Conservation (phyloP, 2,888 invertebrate genomes). For the Melangyna quadrimaculata region DNA sequence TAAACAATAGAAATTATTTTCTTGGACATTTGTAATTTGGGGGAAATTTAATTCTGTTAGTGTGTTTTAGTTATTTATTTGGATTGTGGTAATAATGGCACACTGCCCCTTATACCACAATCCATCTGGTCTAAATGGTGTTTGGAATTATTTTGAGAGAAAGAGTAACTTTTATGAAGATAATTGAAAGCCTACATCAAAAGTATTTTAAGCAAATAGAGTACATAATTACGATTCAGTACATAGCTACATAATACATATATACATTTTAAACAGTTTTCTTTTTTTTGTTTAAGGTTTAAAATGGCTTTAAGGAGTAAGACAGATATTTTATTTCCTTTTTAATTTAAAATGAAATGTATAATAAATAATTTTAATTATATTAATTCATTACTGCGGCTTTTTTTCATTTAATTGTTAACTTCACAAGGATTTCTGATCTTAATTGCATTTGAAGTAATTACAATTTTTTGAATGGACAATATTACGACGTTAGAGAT, state of each 20-base stretch:
- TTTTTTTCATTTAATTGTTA: no score
- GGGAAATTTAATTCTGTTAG: conserved; percentile 4
- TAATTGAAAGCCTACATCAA: conserved; percentile 24
- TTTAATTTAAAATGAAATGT: no score
- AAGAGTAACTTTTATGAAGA: neutral
- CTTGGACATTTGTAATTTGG: conserved; percentile 22
- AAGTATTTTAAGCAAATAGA: conserved; percentile 14
- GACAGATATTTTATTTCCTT: no score
- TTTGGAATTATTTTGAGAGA: neutral
- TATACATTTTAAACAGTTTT: no score
- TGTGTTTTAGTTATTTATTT: neutral
- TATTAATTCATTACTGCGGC: no score
- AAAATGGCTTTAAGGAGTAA: neutral
- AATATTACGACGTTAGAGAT: no score
- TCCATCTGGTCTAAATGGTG: neutral
- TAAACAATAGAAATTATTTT: conserved; percentile 20
- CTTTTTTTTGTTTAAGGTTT: neutral
- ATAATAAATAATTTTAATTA: no score
- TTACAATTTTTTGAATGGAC: no score
- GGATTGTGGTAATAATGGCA: neutral
- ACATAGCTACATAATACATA: neutral
- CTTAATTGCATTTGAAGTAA: no score
- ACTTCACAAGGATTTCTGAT: no score
- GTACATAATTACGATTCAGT: neutral
- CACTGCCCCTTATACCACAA: neutral